Conservation (phyloP, 2,888 invertebrate species). For the Deilephila elpenor region DNA sequence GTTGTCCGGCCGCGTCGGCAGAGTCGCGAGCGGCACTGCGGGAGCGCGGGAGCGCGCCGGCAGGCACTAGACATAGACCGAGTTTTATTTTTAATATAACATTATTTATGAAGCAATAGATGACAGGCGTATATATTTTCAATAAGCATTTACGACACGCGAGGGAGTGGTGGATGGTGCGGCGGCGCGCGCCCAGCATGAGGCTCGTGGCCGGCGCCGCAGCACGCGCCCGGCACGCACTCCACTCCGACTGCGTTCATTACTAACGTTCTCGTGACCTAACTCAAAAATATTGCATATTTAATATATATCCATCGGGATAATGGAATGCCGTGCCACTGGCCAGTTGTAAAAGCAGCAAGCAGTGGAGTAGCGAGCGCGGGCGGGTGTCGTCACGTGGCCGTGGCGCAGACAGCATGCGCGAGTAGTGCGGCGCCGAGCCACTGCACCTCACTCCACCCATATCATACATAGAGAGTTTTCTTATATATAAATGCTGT, state of each 20-base stretch:
- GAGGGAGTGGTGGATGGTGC: background rate
- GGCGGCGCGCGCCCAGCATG: background rate
- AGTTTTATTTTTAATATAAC: constrained; percentile 18
- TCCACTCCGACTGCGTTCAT: background rate
- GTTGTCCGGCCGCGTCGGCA: background rate
- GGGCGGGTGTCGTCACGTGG: background rate
- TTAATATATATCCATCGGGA: too few relatives aligned
- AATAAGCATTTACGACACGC: constrained; percentile 4
- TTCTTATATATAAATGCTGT: constrained; percentile 26
- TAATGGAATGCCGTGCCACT: too few relatives aligned
- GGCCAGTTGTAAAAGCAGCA: too few relatives aligned
- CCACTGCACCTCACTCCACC: background rate
- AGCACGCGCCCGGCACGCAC: background rate
- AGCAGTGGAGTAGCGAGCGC: background rate
- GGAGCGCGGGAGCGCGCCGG: background rate
- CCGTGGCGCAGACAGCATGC: background rate
- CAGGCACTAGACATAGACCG: background rate
- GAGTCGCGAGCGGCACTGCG: background rate
- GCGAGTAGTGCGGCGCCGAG: background rate
- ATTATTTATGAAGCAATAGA: constrained; percentile 20
- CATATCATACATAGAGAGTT: constrained; percentile 8
- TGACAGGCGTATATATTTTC: constrained; percentile 15
- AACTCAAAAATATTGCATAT: too few relatives aligned
- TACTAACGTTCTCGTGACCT: background rate
- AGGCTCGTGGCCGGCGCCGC: background rate